Evolutionary conservation across 2,888 invertebrate species (phyloP).

Genomic region (Eucera pruinosa): DNA sequence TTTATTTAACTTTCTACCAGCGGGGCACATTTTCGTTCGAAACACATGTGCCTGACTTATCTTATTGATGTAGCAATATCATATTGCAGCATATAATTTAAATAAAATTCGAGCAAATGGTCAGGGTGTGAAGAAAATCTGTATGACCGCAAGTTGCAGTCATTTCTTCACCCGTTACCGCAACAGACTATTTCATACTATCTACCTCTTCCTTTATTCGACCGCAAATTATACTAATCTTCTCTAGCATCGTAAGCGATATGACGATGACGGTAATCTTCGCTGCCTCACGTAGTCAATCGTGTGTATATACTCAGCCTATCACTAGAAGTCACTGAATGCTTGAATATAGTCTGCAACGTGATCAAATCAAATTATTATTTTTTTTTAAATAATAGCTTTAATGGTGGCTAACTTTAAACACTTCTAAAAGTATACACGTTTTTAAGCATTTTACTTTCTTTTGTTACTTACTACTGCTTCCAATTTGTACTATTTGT

Average conservation of each 20-base stretch:
- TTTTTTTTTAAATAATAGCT: not conserved
- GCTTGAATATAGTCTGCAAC: too few relatives aligned
- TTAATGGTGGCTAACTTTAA: not conserved
- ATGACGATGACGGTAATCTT: not conserved
- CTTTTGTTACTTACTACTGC: too few relatives aligned
- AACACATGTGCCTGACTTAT: too few relatives aligned
- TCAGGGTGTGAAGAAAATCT: slow-evolving; percentile 5
- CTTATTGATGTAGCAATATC: not conserved
- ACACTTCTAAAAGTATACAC: too few relatives aligned
- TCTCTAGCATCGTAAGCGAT: not conserved
- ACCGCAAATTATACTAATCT: slow-evolving; percentile 34
- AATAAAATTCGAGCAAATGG: not conserved
- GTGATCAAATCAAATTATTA: not conserved
- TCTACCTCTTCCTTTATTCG: slow-evolving; percentile 1
- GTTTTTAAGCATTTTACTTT: too few relatives aligned
- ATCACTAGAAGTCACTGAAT: not conserved
- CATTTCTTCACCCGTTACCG: slow-evolving; percentile 11
- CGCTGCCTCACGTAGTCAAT: not conserved
- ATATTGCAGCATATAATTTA: not conserved
- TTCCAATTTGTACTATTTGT: too few relatives aligned
- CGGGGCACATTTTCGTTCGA: too few relatives aligned
- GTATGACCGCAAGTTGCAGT: slow-evolving; percentile 2
- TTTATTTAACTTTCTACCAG: too few relatives aligned
- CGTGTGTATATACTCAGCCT: not conserved
- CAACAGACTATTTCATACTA: not conserved